These are phyloP conservation scores for Corynorhinus townsendii DNA, from an alignment of 2,113 vertebrate genomes.

Conservation along the genomic window DNA sequence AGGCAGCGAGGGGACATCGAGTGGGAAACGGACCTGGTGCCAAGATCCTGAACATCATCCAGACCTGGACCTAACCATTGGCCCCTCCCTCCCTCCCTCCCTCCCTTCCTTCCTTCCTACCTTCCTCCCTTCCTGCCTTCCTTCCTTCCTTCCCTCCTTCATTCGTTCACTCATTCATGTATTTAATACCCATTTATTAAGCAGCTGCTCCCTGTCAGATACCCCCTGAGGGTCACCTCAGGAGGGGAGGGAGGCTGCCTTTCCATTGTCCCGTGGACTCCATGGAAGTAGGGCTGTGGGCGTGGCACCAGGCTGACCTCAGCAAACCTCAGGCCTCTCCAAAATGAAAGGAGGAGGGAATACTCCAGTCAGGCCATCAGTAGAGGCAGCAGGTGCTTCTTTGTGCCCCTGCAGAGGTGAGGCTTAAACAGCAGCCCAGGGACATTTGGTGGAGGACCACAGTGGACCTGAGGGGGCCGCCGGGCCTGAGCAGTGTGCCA, in stretches of 20 bases:
- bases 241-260: neutral
- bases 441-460: neutral
- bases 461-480: neutral
- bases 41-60: neutral
- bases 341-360: fast-evolving
- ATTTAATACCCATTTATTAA: neutral
- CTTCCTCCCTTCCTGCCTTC: neutral
- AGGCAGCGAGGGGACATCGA: fast-evolving
- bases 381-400: neutral
- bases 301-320: neutral
- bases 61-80: neutral
- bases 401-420: neutral
- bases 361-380: fast-evolving
- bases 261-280: neutral
- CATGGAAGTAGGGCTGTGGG: neutral
- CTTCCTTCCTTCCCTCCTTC: neutral
- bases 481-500: neutral
- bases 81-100: neutral
- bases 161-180: neutral
- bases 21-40: neutral
- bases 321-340: neutral
- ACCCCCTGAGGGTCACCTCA: fast-evolving
- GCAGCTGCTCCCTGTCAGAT: neutral
- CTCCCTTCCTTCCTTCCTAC: neutral
- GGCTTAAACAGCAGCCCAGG: neutral